These are phyloP conservation scores for Caracal caracal DNA, from an alignment of 2,113 vertebrate species.

Conservation along the genomic window DNA sequence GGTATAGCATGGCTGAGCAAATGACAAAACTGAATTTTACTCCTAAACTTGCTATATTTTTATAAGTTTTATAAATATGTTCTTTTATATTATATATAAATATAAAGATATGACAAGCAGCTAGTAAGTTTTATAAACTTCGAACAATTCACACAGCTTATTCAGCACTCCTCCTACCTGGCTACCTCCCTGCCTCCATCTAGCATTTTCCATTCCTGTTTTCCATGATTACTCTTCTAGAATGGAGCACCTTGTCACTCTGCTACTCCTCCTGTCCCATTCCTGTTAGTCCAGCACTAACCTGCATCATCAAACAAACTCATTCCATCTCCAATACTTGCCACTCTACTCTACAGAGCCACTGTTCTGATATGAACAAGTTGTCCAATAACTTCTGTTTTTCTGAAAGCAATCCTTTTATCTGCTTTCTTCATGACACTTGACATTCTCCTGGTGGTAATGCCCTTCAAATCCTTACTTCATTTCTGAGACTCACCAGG, in stretches of 20 bases:
- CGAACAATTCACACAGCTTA: neutral
- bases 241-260: neutral
- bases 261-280: neutral
- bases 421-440: neutral
- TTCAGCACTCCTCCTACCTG: neutral
- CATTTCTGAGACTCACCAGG: neutral
- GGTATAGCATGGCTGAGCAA: neutral
- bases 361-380: slow-evolving; percentile 25
- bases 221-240: neutral
- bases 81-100: neutral
- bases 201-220: neutral
- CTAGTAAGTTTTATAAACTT: neutral
- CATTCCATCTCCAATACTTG: neutral
- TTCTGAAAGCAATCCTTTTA: neutral
- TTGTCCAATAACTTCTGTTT: neutral
- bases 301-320: neutral
- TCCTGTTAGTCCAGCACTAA: neutral
- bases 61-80: slow-evolving; percentile 1
- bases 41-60: slow-evolving; percentile 17
- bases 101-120: neutral
- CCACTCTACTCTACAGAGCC: neutral
- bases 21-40: neutral
- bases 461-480: neutral
- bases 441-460: neutral
- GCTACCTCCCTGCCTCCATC: neutral